phyloP scores from a whole-genome alignment of 2,113 vertebrate genomes.

The Cettia cetti region DNA sequence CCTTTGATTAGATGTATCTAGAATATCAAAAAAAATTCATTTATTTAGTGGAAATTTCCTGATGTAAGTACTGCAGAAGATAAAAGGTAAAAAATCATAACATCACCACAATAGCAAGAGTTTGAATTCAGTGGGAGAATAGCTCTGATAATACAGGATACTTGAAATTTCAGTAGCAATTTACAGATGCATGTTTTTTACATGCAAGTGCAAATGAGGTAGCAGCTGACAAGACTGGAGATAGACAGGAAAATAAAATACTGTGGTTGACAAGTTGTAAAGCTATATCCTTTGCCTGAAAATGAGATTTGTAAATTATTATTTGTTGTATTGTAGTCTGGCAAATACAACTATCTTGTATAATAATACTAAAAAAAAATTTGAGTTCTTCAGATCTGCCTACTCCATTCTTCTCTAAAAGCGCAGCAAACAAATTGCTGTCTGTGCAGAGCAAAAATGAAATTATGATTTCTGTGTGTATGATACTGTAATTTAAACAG shows the following conservation, averaged over 20 bases:
- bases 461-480: background rate
- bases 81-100: background rate
- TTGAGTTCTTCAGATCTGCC: background rate
- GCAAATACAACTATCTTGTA: background rate
- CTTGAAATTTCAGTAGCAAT: background rate
- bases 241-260: background rate
- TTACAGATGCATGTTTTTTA: background rate
- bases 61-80: background rate
- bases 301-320: background rate
- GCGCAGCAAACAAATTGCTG: background rate
- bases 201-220: background rate
- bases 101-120: background rate
- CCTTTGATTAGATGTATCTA: conserved; percentile 42
- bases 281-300: background rate
- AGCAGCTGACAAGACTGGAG: background rate
- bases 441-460: background rate
- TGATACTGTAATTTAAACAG: background rate
- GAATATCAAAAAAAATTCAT: conserved; percentile 34
- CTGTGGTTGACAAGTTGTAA: background rate
- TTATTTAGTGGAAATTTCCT: conserved; percentile 11
- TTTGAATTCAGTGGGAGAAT: background rate
- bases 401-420: background rate
- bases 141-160: background rate
- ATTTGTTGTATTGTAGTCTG: background rate
- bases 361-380: background rate